phyloP scores from a whole-genome alignment of 2,888 invertebrate species.

The Parnassius smintheus region DNA sequence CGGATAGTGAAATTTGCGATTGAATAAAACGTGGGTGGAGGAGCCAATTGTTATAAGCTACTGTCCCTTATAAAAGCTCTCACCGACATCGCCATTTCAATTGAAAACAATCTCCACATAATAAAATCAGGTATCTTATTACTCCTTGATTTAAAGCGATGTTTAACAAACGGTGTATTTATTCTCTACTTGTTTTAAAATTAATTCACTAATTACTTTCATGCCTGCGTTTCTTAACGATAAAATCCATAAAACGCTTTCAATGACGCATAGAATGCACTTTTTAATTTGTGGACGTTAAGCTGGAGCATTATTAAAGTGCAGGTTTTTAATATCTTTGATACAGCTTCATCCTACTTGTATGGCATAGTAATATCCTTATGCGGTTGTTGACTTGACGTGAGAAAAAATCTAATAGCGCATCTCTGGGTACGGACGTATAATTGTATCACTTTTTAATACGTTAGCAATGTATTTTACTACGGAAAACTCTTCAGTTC shows the following conservation, averaged over 20 bases:
- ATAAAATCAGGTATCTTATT: conserved; percentile 9
- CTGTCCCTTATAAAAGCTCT: conserved; percentile 11
- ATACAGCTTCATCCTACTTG: conserved; percentile 55
- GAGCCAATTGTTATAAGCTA: conserved; percentile 22
- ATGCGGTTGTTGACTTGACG: conserved; percentile 40
- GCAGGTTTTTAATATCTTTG: conserved; percentile 44
- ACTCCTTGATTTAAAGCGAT: background rate
- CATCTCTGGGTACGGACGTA: conserved; percentile 8
- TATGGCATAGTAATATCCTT: conserved; percentile 56
- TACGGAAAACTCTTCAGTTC: no score
- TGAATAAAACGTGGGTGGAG: conserved; percentile 19
- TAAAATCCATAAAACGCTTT: conserved; percentile 10
- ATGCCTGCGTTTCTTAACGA: background rate
- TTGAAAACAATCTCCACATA: conserved; percentile 11
- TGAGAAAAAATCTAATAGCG: conserved; percentile 43
- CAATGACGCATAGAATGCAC: conserved; percentile 11
- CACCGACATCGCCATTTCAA: conserved; percentile 6
- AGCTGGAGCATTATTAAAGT: conserved; percentile 31
- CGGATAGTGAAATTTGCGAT: conserved; percentile 21
- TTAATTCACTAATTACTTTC: conserved; percentile 13
- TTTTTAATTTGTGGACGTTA: conserved; percentile 19
- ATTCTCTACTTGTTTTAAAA: background rate
- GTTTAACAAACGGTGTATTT: conserved; percentile 1
- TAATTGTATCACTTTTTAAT: conserved; percentile 23
- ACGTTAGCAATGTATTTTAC: no score